Conservation (phyloP, 2,888 invertebrate species). For the Sepioteuthis lessoniana region DNA sequence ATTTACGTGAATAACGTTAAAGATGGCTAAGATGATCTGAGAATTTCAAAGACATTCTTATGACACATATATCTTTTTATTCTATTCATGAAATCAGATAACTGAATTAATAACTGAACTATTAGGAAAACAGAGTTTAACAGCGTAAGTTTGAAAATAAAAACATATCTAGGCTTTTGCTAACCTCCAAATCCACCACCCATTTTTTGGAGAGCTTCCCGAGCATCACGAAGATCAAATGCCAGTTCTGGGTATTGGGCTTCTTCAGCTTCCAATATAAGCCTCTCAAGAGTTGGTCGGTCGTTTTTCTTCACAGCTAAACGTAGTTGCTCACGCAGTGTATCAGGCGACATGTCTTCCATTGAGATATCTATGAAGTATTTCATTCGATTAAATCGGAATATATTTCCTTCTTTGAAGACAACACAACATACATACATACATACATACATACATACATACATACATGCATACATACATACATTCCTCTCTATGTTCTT, state of each 20-base stretch:
- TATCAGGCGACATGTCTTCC: neutral
- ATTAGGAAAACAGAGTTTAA: no score
- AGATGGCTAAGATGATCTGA: no score
- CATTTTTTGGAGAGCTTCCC: conserved; percentile 6
- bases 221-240: neutral
- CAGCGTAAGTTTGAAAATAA: no score
- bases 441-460: neutral
- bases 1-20: no score
- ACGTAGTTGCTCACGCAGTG: neutral
- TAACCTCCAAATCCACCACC: neutral
- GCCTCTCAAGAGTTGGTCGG: neutral
- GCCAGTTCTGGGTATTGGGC: neutral
- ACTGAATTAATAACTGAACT: no score
- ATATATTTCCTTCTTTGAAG: no score
- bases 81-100: no score
- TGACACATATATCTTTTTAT: no score
- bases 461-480: neutral
- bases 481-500: no score
- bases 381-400: no score
- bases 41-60: no score
- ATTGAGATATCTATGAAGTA: no score
- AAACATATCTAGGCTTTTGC: neutral
- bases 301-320: neutral
- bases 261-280: neutral
- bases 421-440: neutral